Evolutionary conservation across 2,888 invertebrate species (phyloP), one percentile per base, ranked within the genome.

Genomic region (Empis stercorea): DNA sequence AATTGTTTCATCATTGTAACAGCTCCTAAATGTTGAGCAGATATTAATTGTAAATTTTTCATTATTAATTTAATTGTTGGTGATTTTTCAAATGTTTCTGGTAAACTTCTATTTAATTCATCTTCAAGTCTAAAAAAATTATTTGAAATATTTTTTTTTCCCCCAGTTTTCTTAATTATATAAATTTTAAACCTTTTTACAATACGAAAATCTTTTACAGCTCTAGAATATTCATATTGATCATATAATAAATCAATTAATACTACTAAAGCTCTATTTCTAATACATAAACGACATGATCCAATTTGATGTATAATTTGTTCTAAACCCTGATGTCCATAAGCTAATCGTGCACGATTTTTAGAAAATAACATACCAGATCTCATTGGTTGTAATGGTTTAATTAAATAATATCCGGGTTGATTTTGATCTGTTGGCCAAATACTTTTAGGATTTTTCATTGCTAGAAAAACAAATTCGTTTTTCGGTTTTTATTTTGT

Each of bases 121-220:
- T 38, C 23, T 44, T 45, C 42, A n/a, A 51, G 34, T 40, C 51
- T 51, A 43, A 30, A 37, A 20, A 20, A 4, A 20, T 20, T 4
- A n/a, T n/a, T n/a, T n/a, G n/a, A n/a, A n/a, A n/a, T n/a, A n/a
- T n/a, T n/a, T n/a, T n/a, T n/a, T n/a, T n/a, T n/a, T n/a, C n/a
- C n/a, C n/a, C n/a, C n/a, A n/a, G n/a, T n/a, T n/a, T n/a, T n/a
- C n/a, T n/a, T n/a, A n/a, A n/a, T n/a, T n/a, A n/a, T n/a, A n/a
- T n/a, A n/a, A n/a, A n/a, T n/a, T n/a, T n/a, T n/a, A n/a, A n/a
- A 65, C 65, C 59, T 62, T 50, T 60, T 54, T 0, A 65, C 61
- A 14, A 68, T 57, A 10, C 60, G 58, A 48, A 53, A 57, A 39
- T 65, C 55, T 0, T 36, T 43, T 6, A 65, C 57, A 2, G 65